A percentile compares a stretch with the other conserved stretches of the same genome.
These are phyloP conservation scores for Bursaphelenchus okinawaensis DNA, from an alignment of 2,888 invertebrate genomes.

Conservation along the genomic window DNA sequence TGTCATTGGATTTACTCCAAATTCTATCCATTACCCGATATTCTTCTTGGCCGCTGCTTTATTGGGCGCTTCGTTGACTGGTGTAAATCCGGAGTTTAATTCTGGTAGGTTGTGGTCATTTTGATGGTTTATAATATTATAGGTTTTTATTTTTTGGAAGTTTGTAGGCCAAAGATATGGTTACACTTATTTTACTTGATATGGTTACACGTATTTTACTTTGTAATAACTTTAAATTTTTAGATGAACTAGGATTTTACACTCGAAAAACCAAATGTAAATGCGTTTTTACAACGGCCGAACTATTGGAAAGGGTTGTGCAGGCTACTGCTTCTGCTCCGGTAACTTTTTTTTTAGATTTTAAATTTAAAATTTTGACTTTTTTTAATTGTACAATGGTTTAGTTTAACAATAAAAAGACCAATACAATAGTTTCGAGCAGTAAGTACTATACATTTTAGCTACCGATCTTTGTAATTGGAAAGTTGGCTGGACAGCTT, in stretches of 20 bases:
- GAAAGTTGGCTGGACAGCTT: slow-evolving; percentile 6
- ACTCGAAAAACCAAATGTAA: slow-evolving; percentile 13
- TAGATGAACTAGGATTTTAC: slow-evolving; percentile 20
- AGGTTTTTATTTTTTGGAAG: no score
- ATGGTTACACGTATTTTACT: no score
- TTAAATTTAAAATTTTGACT: no score
- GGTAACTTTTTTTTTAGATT: slow-evolving; percentile 12
- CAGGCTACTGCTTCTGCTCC: not conserved
- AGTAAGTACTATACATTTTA: not conserved
- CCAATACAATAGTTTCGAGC: no score
- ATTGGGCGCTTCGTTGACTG: slow-evolving; percentile 35
- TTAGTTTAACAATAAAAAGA: no score
- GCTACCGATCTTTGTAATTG: slow-evolving; percentile 13
- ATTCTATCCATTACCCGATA: slow-evolving; percentile 38
- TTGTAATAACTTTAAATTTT: no score
- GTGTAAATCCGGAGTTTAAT: slow-evolving; percentile 31
- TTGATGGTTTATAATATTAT: slow-evolving; percentile 9
- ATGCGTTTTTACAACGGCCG: slow-evolving; percentile 16
- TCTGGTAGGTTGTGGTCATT: slow-evolving; percentile 7
- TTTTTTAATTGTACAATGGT: no score
- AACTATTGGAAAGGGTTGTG: slow-evolving; percentile 12
- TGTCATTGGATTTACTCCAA: slow-evolving; percentile 36
- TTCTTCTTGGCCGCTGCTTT: slow-evolving; percentile 36
- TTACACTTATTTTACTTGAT: no score
- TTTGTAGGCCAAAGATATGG: no score